These are phyloP conservation scores for Onychostoma macrolepis DNA, from an alignment of 2,113 vertebrate genomes.

Conservation along the genomic window DNA sequence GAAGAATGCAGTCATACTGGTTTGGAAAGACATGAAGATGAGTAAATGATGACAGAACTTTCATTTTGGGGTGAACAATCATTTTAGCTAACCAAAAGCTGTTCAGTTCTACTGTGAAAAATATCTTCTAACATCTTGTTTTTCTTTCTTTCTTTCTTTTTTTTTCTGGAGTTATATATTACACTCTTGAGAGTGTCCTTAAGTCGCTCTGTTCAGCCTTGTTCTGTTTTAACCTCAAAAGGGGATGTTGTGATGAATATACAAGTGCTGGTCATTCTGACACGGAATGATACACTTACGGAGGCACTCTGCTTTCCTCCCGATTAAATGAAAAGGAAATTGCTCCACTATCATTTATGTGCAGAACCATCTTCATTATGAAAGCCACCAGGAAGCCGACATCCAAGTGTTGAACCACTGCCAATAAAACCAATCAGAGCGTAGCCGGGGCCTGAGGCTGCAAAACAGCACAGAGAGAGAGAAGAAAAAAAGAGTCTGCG, in stretches of 20 bases:
- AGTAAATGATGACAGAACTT: constrained; percentile 3
- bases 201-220: background rate
- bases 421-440: constrained; percentile 72
- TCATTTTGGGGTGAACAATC: background rate
- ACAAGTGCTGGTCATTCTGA: constrained; percentile 53
- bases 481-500: constrained; percentile 37
- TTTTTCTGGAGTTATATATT: background rate
- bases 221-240: constrained; percentile 33
- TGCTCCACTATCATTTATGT: constrained; percentile 60
- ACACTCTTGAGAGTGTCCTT: background rate
- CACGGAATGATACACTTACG: constrained; percentile 49
- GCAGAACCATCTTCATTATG: constrained; percentile 70
- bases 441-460: constrained; percentile 56
- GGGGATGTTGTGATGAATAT: constrained; percentile 49
- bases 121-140: background rate
- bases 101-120: background rate
- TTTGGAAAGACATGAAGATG: background rate
- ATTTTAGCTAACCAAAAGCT: background rate
- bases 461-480: constrained; percentile 5
- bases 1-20: background rate
- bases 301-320: constrained; percentile 55
- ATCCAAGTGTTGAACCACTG: constrained; percentile 62
- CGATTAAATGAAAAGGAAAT: constrained; percentile 65
- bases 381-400: constrained; percentile 60
- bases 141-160: background rate